These are phyloP conservation scores for Orchestes rusci DNA, from an alignment of 2,888 invertebrate species.

Conservation along the genomic window DNA sequence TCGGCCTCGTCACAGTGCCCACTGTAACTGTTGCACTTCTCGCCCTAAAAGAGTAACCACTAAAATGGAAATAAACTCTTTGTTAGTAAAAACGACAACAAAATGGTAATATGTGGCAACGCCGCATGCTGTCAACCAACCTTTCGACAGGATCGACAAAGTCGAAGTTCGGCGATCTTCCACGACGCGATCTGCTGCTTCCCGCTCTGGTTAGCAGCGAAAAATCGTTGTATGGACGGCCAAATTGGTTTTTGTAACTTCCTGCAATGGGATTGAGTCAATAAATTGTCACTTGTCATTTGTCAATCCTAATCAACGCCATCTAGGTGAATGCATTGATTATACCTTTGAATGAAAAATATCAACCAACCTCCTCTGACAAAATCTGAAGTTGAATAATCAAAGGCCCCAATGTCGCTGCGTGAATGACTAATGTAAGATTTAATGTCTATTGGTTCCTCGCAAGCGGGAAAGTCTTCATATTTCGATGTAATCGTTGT, in stretches of 20 bases:
- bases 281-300: no score
- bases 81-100: not conserved
- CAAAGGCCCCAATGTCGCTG: slow-evolving; percentile 54
- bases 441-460: slow-evolving; percentile 62
- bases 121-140: no score
- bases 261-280: no score
- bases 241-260: slow-evolving; percentile 23
- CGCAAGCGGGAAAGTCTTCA: slow-evolving; percentile 34
- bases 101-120: no score
- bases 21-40: slow-evolving; percentile 40
- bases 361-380: slow-evolving; percentile 55
- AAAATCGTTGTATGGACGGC: slow-evolving; percentile 45
- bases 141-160: slow-evolving; percentile 32
- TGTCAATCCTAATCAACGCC: no score
- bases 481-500: slow-evolving; percentile 20
- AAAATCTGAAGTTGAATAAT: slow-evolving; percentile 44
- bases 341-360: no score
- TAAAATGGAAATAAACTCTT: not conserved
- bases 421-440: slow-evolving; percentile 68
- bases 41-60: slow-evolving; percentile 22
- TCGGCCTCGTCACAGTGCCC: slow-evolving; percentile 43
- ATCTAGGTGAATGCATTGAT: no score
- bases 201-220: slow-evolving; percentile 42
- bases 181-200: slow-evolving; percentile 45
- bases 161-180: slow-evolving; percentile 42